Base-by-base conservation (phyloP, 2,888 invertebrate genomes). In the Branchipolynoe longqiensis region DNA sequence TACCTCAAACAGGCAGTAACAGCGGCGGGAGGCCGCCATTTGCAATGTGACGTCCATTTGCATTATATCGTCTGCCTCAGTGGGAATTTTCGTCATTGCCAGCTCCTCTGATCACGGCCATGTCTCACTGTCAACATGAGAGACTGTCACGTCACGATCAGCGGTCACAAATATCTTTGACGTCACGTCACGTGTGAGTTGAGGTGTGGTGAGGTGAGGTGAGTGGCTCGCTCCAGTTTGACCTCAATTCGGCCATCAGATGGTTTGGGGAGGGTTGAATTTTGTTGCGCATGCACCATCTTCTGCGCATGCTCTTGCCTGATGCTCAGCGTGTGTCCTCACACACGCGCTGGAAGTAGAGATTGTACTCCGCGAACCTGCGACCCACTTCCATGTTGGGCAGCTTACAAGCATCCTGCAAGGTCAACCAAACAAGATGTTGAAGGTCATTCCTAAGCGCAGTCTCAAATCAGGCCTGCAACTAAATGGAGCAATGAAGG, bases 341-440 rank as follows among this genome's bases (percentile, higher is more conserved):
- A 64, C 87, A 87, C n/a, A 86, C 58, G 8, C 88, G 81, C 41
- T 87, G 85, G 73, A 88, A 88, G 59, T 62, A 56, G 36, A 88
- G 84, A 18, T 74, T 73, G 62, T 85, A 87, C 48, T 85, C 86
- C 3, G 85, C 83, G 31, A 83, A 87, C 3, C 62, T 78, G 62
- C 58, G 14, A 8, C 78, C 78, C 6, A 85, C 58, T 22, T 85
- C 69, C 6, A 40, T 28, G 22, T n/a, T 38, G 4, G 84, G 69
- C 22, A 64, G n/a, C 1, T 4, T 0, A 36, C 83, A 83, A 6
- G 64, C 41, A 22, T 83, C 38, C 48, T 83, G 28, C 18, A 48
- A 64, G 8, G 18, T 31, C 74, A 62, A 73, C n/a, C n/a, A n/a
- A n/a, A n/a, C n/a, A n/a, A n/a, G n/a, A n/a, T n/a, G n/a, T n/a